phyloP scores from a whole-genome alignment of 1,140 invertebrate genomes.

The Delia radicum region DNA sequence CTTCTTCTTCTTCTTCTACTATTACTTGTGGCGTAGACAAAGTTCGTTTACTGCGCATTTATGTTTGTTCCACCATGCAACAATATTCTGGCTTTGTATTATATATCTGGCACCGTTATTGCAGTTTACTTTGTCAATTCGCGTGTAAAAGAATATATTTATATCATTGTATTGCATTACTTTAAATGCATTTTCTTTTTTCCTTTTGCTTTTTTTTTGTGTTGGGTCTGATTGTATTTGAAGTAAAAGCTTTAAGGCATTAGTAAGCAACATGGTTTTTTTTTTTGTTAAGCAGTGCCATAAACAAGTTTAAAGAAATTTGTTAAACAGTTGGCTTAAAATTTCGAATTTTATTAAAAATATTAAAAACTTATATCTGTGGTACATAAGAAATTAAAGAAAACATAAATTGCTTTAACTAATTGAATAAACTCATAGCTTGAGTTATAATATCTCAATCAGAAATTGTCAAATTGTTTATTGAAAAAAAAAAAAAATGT shows the following conservation, averaged over 20 bases:
- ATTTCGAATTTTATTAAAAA: no score
- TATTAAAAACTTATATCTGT: no score
- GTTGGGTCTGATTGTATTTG: not conserved
- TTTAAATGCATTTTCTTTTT: not conserved
- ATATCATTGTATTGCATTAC: slow-evolving; percentile 12
- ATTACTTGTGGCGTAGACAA: not conserved
- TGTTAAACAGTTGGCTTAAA: no score
- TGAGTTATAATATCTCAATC: no score
- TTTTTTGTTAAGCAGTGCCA: no score
- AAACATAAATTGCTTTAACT: no score
- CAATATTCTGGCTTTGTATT: not conserved
- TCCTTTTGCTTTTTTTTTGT: not conserved
- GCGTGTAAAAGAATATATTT: slow-evolving; percentile 9
- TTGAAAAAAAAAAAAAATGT: no score
- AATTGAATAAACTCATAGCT: no score
- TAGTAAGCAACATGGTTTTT: not conserved
- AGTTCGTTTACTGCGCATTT: not conserved
- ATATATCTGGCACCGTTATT: not conserved
- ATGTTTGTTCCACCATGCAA: not conserved
- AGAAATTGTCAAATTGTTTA: no score
- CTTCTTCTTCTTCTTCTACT: not conserved
- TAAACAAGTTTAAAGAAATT: no score
- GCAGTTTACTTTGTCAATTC: not conserved
- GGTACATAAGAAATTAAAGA: no score
- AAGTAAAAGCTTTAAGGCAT: not conserved